phyloP scores from a whole-genome alignment of 2,113 vertebrate genomes.

The Phyllostomus hastatus region DNA sequence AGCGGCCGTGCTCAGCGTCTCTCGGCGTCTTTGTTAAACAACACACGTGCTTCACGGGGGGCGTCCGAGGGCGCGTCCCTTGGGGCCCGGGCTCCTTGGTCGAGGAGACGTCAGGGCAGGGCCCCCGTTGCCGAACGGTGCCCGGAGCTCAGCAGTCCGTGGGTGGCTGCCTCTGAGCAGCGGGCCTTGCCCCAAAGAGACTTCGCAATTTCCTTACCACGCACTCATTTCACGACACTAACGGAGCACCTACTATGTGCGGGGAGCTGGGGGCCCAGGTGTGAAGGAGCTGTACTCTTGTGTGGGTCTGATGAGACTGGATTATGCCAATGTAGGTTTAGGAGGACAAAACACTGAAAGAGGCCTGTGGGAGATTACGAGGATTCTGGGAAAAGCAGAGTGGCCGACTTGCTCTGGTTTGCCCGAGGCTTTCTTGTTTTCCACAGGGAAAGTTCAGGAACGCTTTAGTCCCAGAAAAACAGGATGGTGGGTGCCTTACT shows the following conservation, averaged over 20 bases:
- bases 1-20: no score
- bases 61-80: no score
- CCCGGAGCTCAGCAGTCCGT: rapidly evolving
- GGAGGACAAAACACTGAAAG: neutral
- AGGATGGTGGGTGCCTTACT: no score
- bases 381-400: neutral
- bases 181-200: neutral
- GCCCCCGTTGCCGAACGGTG: rapidly evolving
- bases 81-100: neutral
- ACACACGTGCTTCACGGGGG: neutral
- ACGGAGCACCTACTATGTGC: neutral
- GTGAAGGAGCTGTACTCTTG: neutral
- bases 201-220: neutral
- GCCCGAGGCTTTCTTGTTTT: neutral
- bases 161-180: rapidly evolving
- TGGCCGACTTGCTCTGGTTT: neutral
- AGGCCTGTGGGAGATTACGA: neutral
- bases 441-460: neutral
- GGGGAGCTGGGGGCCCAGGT: neutral
- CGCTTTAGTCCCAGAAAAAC: neutral
- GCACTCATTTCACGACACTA: neutral
- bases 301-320: neutral
- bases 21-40: neutral
- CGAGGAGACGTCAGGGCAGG: neutral
- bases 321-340: neutral